Evolutionary conservation across 64 coral and sea anemone genomes (phyloP), one percentile per base, ranked within the genome.

Genomic region (Acropora tenuis): DNA sequence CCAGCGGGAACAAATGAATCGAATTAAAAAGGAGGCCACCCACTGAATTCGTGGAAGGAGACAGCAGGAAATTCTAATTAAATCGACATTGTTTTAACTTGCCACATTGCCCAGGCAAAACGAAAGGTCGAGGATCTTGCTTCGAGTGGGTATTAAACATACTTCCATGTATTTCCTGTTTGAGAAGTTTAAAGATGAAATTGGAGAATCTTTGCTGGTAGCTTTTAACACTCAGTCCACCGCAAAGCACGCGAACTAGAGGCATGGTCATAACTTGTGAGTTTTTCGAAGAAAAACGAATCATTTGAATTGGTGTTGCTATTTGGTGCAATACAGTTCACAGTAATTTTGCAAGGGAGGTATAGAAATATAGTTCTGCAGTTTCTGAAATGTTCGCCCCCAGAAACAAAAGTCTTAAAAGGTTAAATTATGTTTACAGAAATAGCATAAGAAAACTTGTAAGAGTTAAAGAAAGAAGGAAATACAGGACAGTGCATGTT

Each of bases 41-140:
- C 82, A 84, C n/a, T 47, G 45, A 2, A 65, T 69, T 8, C 18
- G 4, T 48, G 47, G 82, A 69, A 8, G 13, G 18, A 84, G 4
- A 13, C 43, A 55, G 52, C 52, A 55, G 65, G 82, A 45, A 69
- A 69, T 48, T 84, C 65, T 84, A 84, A 84, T 84, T 84, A 84
- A 84, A 69, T 84, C 71, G 43, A 5, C 45, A 68, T 48, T 84
- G 61, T 84, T 68, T 84, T 67, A 59, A 69, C 82, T 19, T 48
- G 20, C 0, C 69, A 43, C 65, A 16, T 63, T 13, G 11, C 4
- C 8, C 3, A 3, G 16, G 16, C 61, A 69, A 20, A 16, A 30
- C 13, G 61, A 71, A 17, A 66, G 9, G 5, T 59, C 12, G 1
- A 17, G 6, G 61, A 48, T 8, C 0, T 46, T 68, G 67, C 82